phyloP scores from a whole-genome alignment of 2,113 vertebrate genomes.

The Lonchura striata region DNA sequence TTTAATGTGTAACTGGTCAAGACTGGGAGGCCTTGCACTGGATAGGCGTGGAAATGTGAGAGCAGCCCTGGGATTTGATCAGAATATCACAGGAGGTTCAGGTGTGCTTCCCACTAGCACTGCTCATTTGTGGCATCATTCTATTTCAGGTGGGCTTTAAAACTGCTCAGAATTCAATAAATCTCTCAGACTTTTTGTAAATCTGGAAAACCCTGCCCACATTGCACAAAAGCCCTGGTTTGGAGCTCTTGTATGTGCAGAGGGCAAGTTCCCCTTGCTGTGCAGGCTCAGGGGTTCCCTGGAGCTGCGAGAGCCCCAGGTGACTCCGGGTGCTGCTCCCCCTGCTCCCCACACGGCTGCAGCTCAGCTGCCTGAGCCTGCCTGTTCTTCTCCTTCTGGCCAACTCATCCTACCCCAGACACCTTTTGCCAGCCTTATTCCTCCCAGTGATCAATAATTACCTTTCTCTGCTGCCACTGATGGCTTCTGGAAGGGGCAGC shows the following conservation, averaged over 20 bases:
- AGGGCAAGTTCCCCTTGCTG: neutral
- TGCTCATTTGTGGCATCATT: neutral
- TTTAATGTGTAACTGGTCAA: fast-evolving
- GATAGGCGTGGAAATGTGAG: neutral
- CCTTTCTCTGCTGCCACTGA: conserved; percentile 36
- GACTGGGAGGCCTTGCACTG: neutral
- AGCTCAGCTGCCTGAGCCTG: neutral
- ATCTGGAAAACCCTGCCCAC: neutral
- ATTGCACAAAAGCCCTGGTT: neutral
- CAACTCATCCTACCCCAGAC: neutral
- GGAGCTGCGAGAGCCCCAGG: neutral
- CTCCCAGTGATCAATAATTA: conserved; percentile 58
- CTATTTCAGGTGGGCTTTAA: neutral
- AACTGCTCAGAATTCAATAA: neutral
- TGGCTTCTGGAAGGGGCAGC: conserved; percentile 47
- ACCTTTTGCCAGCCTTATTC: conserved; percentile 46
- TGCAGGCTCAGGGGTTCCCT: neutral
- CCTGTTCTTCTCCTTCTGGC: conserved; percentile 25
- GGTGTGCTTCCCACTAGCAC: neutral
- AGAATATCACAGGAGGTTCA: neutral
- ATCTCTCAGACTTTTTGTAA: neutral
- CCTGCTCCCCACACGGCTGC: fast-evolving
- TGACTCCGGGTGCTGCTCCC: neutral
- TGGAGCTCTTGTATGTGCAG: neutral
- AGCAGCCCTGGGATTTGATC: neutral